Conservation (phyloP, 2,888 invertebrate species). For the Sialis lutaria region DNA sequence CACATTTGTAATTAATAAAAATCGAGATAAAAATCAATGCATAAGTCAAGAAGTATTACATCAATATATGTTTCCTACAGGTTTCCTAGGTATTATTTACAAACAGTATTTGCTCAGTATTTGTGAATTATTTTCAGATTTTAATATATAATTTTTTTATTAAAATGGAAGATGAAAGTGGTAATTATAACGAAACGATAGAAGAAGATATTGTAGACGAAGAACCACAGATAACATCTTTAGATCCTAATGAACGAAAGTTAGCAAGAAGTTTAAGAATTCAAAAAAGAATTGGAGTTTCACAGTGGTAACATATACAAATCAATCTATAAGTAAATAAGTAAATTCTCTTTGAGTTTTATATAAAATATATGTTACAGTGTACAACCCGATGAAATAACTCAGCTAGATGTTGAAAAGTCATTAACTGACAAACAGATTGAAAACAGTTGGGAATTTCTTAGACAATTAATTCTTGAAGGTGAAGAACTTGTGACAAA, state of each 20-base stretch:
- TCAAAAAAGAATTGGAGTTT: slow-evolving; percentile 28
- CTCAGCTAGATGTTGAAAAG: slow-evolving; percentile 22
- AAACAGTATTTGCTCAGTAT: too few relatives aligned
- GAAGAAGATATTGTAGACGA: slow-evolving; percentile 30
- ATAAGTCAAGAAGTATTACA: too few relatives aligned
- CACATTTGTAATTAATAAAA: too few relatives aligned
- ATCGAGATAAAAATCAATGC: too few relatives aligned
- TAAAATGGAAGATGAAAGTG: background rate
- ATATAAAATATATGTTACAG: background rate
- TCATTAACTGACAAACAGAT: slow-evolving; percentile 45
- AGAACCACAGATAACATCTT: slow-evolving; percentile 41
- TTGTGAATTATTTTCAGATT: too few relatives aligned
- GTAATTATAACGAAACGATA: slow-evolving; percentile 9
- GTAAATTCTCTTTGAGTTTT: background rate
- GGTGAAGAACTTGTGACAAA: slow-evolving; percentile 61
- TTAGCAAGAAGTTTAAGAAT: slow-evolving; percentile 49
- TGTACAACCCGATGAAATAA: slow-evolving; percentile 10
- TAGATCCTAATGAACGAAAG: slow-evolving; percentile 51
- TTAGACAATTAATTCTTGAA: slow-evolving; percentile 45
- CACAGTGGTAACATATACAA: background rate
- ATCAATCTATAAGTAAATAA: background rate
- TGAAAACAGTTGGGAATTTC: slow-evolving; percentile 38
- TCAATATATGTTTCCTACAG: too few relatives aligned
- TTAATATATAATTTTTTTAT: too few relatives aligned
- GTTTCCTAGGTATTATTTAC: too few relatives aligned